Evolutionary conservation across 2,797 vertebrate species (phyloP).

Genomic region (Tragopan temminckii): DNA sequence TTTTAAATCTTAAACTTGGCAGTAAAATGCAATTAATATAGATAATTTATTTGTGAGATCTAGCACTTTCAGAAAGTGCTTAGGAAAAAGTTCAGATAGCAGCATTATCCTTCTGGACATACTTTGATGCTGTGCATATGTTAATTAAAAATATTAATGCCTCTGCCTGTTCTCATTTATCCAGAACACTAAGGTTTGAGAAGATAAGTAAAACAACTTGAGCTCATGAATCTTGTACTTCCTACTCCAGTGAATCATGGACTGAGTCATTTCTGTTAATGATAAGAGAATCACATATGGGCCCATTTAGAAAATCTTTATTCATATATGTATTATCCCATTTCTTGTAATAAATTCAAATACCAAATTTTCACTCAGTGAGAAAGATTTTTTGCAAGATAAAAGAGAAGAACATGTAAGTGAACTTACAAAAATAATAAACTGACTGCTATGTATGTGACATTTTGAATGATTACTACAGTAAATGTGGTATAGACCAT

Average conservation of each 20-base stretch:
- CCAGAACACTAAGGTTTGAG: neutral
- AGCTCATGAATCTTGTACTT: slow-evolving; percentile 5
- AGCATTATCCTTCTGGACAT: neutral
- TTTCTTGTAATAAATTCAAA: neutral
- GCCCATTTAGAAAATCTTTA: neutral
- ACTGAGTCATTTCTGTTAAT: neutral
- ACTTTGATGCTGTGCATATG: neutral
- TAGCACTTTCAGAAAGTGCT: neutral
- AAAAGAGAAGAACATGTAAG: neutral
- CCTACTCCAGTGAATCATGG: neutral
- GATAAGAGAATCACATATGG: neutral
- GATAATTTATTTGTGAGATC: neutral
- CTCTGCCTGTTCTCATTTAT: neutral
- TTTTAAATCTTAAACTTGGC: neutral
- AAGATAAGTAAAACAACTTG: neutral
- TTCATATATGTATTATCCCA: neutral
- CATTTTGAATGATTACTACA: neutral
- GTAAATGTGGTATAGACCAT: neutral
- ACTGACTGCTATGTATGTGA: neutral
- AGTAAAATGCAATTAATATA: neutral
- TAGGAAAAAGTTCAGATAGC: neutral
- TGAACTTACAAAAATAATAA: neutral
- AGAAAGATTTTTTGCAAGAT: neutral
- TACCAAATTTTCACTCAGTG: neutral
- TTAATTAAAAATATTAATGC: neutral